phyloP scores from a whole-genome alignment of 1,140 invertebrate species.

The Battus philenor region DNA sequence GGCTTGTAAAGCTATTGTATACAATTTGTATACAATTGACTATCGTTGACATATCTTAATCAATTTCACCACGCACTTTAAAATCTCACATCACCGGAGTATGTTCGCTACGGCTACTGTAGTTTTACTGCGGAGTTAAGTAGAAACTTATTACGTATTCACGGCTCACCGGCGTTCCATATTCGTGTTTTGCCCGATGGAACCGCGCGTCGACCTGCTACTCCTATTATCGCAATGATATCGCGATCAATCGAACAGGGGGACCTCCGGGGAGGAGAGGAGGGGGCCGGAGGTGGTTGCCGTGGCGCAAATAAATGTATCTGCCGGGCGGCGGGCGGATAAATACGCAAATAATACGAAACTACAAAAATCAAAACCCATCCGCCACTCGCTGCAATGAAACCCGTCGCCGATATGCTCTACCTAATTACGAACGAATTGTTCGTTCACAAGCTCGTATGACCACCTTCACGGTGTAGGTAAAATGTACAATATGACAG shows the following conservation, averaged over 20 bases:
- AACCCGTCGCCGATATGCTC: conserved; percentile 32
- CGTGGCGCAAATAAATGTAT: conserved; percentile 69
- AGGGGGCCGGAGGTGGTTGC: conserved; percentile 27
- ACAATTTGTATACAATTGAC: too few species aligned
- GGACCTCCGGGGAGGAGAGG: conserved; percentile 21
- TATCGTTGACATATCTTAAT: too few species aligned
- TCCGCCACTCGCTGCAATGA: conserved; percentile 63
- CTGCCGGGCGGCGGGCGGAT: conserved; percentile 68
- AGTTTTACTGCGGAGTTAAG: too few species aligned
- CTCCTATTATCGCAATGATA: conserved; percentile 74
- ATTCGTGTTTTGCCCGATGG: conserved; percentile 49
- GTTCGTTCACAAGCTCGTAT: neutral
- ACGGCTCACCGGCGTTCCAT: conserved; percentile 37
- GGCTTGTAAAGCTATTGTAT: too few species aligned
- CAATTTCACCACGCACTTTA: too few species aligned
- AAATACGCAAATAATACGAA: conserved; percentile 76
- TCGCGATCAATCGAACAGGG: conserved; percentile 71
- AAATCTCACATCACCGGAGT: too few species aligned
- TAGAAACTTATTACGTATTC: conserved; percentile 15
- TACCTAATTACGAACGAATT: conserved; percentile 34
- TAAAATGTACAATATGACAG: too few species aligned
- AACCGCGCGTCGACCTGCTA: conserved; percentile 56
- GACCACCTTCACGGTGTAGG: too few species aligned
- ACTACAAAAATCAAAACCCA: conserved; percentile 76
- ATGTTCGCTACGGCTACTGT: too few species aligned